These are phyloP conservation scores for Meteorus sp. DNA, from an alignment of 1,140 invertebrate species.

Conservation along the genomic window DNA sequence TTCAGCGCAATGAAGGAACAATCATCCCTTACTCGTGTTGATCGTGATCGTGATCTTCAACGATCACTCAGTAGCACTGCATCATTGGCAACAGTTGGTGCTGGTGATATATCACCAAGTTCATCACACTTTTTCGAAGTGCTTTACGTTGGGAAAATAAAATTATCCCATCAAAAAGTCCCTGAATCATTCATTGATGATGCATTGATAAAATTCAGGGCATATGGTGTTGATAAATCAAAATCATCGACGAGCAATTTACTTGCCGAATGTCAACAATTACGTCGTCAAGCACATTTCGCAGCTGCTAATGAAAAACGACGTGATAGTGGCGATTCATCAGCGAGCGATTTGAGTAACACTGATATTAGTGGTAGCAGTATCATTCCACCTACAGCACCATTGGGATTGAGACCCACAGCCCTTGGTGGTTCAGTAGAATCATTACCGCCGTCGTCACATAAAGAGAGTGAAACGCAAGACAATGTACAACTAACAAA, in stretches of 20 bases:
- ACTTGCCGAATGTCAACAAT: conserved; percentile 46
- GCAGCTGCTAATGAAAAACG: conserved; percentile 36
- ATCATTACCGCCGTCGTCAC: conserved; percentile 38
- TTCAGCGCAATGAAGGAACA: conserved; percentile 74
- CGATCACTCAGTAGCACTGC: conserved; percentile 66
- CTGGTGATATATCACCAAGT: conserved; percentile 79
- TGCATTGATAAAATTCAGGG: conserved; percentile 80
- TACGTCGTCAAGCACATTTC: conserved; percentile 43
- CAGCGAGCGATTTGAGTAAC: conserved; percentile 48
- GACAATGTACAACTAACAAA: conserved; percentile 30
- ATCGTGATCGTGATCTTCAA: conserved; percentile 52
- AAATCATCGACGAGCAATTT: conserved; percentile 56
- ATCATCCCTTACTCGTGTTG: conserved; percentile 51
- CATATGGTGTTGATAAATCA: conserved; percentile 74
- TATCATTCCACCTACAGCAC: conserved; percentile 37
- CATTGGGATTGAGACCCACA: conserved; percentile 34
- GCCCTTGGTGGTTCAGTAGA: conserved; percentile 47
- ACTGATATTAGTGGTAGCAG: conserved; percentile 42
- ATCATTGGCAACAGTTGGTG: conserved; percentile 69
- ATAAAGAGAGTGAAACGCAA: conserved; percentile 25
- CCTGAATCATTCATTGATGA: conserved; percentile 89
- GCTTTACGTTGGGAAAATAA: conserved; percentile 85
- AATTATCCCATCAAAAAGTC: conserved; percentile 81
- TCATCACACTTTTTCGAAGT: conserved; percentile 87
- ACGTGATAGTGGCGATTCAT: conserved; percentile 52